Evolutionary conservation across 2,797 vertebrate species (phyloP), one percentile per base, ranked within the genome.

Genomic region (Eidolon dupreanum): DNA sequence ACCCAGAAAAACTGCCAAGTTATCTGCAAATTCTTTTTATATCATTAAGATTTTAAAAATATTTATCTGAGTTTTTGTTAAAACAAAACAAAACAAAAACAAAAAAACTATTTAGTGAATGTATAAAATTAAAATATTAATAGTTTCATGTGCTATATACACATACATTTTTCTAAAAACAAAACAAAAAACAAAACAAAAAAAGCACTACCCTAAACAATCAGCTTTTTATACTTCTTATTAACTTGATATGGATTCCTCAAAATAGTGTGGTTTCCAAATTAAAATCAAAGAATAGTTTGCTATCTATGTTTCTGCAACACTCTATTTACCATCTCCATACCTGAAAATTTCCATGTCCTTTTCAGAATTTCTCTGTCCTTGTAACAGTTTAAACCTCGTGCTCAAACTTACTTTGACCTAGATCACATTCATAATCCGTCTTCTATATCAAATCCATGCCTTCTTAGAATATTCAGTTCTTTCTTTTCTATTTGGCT

Each of bases 281-380:
- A 26, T 46, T 96, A 53, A 81, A 74, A 73, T 51, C 7, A 59
- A 96, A 49, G 17, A 33, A 71, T 41, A 71, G 2, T 65, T 38
- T 91, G 82, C 53, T 68, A 53, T 73, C 19, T 94, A 17, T 55
- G 43, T 65, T 94, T 88, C 71, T 73, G 63, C 51, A 71, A 83
- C 19, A 41, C 41, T 55, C n/a, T 57, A 55, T 49, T 94, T 88
- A 6, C 57, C 73, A 38, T 61, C 78, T 79, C 41, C 41, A 55
- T 36, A 70, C 41, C 19, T 43, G 65, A 88, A 70, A 68, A 88
- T 79, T 46, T 78, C 63, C 24, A 28, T 66, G 22, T 51, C 63
- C 3, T 79, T 89, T 94, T 85, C 71, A 96, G 41, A 84, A n/a
- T 79, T 77, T 78, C 57, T 82, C 26, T 59, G 31, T 24, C 28